Evolutionary conservation across 1,140 invertebrate species (phyloP), one percentile per base, ranked within the genome.

Genomic region (Frieseomelitta varia): DNA sequence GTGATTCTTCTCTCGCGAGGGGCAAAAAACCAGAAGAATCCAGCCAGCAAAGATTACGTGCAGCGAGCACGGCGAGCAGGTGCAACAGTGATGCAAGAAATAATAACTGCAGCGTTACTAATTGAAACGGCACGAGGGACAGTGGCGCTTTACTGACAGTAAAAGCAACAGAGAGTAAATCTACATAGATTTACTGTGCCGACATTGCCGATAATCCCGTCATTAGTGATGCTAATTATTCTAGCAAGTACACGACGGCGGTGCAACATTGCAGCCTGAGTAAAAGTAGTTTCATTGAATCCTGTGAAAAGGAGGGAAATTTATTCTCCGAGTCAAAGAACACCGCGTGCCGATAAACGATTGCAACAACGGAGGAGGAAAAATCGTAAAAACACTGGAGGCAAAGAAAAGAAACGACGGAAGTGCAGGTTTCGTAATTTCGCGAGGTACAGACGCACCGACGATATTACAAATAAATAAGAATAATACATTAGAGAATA

Each of bases 81-180:
- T 72, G 47, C 8, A 69, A 69, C 21, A n/a, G 68, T 53, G 69
- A 51, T 27, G 69, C 69, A 72, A 72, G 69, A 19, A 72, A 72
- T 72, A 72, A 72, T 27, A 72, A n/a, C 24, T 8, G 69, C 24
- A 19, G 69, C 69, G 47, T 72, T 53, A 27, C 69, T 72, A 72
- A 72, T 72, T 72, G 69, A 72, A 51, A 51, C 69, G 51, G 39
- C n/a, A 17, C 15, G 4, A 72, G 15, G 39, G 47, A 51, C 69
- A 51, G 47, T 53, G 27, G 15, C 47, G 27, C 12, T 47, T 53
- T 19, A 14, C 8, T 47, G 2, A 27, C 24, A 11, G 47, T 19
- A 72, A 72, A 72, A 19, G 69, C 47, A 72, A 72, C 47, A 27
- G 39, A 39, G 39, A 39, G 47, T 51, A 51, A 72, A 72, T 14